Percentiles rank a stretch among this genome's conserved stretches.
These are phyloP conservation scores for Epirrita christyi DNA, from an alignment of 2,888 invertebrate species.

Conservation along the genomic window DNA sequence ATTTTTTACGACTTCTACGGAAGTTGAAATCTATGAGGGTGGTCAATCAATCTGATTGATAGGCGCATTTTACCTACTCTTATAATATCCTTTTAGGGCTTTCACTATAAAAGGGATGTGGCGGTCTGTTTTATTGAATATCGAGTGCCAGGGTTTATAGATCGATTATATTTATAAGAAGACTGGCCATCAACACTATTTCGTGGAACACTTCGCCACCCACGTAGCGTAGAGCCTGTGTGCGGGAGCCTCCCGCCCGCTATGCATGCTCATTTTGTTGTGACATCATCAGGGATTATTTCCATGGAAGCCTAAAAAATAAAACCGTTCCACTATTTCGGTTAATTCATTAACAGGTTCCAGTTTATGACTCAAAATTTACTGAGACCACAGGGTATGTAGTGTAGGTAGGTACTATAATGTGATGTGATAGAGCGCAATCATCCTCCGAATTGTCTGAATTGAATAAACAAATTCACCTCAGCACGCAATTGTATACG, in stretches of 20 bases:
- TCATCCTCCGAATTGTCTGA: constrained; percentile 25
- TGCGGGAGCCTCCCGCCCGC: constrained; percentile 50
- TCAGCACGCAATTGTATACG: constrained; percentile 32
- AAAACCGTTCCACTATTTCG: constrained; percentile 23
- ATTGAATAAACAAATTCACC: constrained; percentile 36
- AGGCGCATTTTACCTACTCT: constrained; percentile 35
- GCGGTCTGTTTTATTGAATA: constrained; percentile 51
- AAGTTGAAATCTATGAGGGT: constrained; percentile 32
- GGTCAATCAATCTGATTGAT: constrained; percentile 36
- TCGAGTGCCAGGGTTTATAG: constrained; percentile 59
- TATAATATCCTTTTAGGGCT: constrained; percentile 36
- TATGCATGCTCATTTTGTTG: constrained; percentile 53
- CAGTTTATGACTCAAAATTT: constrained; percentile 26
- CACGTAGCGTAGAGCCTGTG: constrained; percentile 70
- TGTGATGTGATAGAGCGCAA: constrained; percentile 16
- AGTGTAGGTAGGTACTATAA: too few species aligned
- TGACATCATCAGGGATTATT: constrained; percentile 49
- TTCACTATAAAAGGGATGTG: constrained; percentile 36
- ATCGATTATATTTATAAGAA: constrained; percentile 55
- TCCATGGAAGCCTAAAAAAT: constrained; percentile 29
- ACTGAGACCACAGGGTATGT: constrained; percentile 16
- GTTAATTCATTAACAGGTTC: constrained; percentile 23
- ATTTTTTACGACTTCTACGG: background rate
- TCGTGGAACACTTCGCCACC: constrained; percentile 79
- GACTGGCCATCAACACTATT: constrained; percentile 65